Evolutionary conservation across 2,888 invertebrate genomes (phyloP), one percentile per base, ranked within the genome.

Genomic region (Drosophila falleni): DNA sequence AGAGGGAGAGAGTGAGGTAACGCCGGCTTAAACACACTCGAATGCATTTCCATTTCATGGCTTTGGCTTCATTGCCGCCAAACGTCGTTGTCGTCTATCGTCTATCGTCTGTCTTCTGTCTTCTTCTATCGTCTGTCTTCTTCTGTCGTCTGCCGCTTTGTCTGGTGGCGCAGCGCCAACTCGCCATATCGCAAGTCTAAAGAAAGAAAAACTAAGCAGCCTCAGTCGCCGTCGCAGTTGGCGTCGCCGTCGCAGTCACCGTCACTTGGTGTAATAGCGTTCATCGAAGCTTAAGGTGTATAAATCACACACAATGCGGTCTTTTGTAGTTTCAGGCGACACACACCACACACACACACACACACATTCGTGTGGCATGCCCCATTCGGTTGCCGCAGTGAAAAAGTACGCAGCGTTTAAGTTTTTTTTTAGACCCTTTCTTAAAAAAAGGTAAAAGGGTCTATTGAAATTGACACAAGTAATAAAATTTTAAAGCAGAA

Each of bases 21-120:
- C 89, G 83, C 79, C 86, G 89, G 78, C 87, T 89, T 89, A 89
- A 87, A 87, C 87, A 87, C 84, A 86, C 90, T 86, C 89, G 90
- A 90, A 89, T 90, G 90, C 86, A 86, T 89, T 86, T 90, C 90
- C 86, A 86, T 86, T 90, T 90, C 90, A 89, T 86, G 90, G 89
- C 85, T 89, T 86, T 89, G 90, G 89, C 85, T 86, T 89, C 85
- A 85, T 89, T 82, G 87, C 87, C 85, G 89, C 73, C 87, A 79
- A 85, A 88, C 79, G 83, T 74, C 89, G 87, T 63, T 66, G 76
- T 62, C 80, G 71, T 74, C 76, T 44, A 13, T 39, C 37, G n/a
- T 39, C 37, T n/a, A 42, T 56, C 55, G 67, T 74, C 76, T 29
- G 26, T 41, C 41, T 8, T 41, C 39, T 15, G 51, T 56, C 55